phyloP scores from a whole-genome alignment of 2,888 invertebrate genomes.

The Pristionchus japonicus region DNA sequence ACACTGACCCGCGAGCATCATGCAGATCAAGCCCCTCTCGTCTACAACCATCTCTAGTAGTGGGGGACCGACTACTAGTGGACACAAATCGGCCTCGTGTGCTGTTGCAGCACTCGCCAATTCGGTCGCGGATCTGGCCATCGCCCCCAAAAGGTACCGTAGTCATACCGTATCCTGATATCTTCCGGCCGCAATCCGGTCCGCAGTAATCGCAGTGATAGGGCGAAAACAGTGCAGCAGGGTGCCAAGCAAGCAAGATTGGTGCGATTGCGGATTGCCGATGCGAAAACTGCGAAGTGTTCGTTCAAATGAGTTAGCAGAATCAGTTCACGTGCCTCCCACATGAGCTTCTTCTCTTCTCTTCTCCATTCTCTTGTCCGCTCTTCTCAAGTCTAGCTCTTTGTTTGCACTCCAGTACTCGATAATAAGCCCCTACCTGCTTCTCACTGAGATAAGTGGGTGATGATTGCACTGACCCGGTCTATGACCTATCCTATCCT shows the following conservation, averaged over 20 bases:
- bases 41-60: conserved; percentile 38
- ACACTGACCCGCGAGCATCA: conserved; percentile 19
- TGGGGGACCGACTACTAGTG: background rate
- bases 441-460: background rate
- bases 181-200: background rate
- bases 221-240: background rate
- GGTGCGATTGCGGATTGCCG: background rate
- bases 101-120: background rate
- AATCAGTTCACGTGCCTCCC: background rate
- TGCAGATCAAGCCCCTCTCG: conserved; percentile 33
- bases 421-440: background rate
- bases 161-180: background rate
- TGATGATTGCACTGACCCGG: background rate
- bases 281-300: background rate
- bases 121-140: background rate
- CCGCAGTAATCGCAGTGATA: background rate
- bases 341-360: conserved; percentile 36
- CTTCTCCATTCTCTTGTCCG: background rate
- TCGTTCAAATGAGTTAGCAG: background rate
- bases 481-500: background rate
- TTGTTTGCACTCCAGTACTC: background rate
- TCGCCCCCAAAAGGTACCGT: conserved; percentile 16
- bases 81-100: background rate
- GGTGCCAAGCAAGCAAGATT: background rate
- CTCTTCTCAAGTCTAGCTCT: background rate